A percentile compares a stretch with the other conserved stretches of the same genome.
phyloP scores from a whole-genome alignment of 2,797 vertebrate species.

The Coreius guichenoti region DNA sequence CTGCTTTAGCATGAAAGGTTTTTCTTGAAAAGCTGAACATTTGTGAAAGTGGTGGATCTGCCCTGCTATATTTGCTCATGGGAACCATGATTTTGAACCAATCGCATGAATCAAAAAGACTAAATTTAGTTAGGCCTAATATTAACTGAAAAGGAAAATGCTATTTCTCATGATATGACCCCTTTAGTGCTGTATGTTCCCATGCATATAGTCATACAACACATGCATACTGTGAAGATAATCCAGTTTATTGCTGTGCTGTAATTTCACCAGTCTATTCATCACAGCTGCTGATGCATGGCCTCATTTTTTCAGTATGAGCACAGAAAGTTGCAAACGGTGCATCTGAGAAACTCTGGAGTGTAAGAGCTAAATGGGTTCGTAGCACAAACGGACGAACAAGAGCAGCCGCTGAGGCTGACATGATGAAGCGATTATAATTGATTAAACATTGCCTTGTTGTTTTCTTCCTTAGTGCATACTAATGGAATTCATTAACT shows the following conservation, averaged over 20 bases:
- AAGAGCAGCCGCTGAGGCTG: slow-evolving; percentile 59
- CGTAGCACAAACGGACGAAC: slow-evolving; percentile 21
- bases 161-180: background rate
- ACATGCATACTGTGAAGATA: slow-evolving; percentile 62
- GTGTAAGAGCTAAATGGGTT: slow-evolving; percentile 48
- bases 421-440: slow-evolving; percentile 64
- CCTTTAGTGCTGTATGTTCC: background rate
- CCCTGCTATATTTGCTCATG: background rate
- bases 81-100: background rate
- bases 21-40: background rate
- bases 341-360: slow-evolving; percentile 68
- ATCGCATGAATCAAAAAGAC: background rate
- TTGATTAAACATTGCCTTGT: slow-evolving; percentile 67
- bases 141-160: background rate
- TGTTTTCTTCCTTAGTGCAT: slow-evolving; percentile 60
- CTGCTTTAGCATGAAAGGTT: background rate
- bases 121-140: background rate
- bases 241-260: slow-evolving; percentile 66
- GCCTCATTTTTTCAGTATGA: slow-evolving; percentile 71
- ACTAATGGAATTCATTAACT: slow-evolving; percentile 68
- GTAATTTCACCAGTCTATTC: slow-evolving; percentile 72
- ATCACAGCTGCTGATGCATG: slow-evolving; percentile 71
- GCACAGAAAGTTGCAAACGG: slow-evolving; percentile 70
- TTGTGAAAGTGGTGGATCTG: background rate
- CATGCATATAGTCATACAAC: background rate